Evolutionary conservation across 2,797 vertebrate genomes (phyloP).

Genomic region (Sciurus carolinensis): DNA sequence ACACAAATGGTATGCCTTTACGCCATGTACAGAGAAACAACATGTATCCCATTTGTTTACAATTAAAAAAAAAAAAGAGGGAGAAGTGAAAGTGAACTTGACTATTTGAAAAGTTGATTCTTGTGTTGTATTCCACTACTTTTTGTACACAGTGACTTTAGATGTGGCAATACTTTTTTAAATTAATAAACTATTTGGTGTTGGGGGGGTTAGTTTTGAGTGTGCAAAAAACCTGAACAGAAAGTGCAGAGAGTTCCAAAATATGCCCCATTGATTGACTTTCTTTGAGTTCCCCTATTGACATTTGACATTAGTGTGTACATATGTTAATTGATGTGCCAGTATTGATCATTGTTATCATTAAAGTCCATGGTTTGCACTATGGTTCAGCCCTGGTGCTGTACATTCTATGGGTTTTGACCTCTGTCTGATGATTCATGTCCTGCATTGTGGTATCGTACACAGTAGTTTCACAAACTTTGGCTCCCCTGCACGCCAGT

Average conservation of each 20-base stretch:
- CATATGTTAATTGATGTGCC: neutral
- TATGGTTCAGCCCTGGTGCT: neutral
- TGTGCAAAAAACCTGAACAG: neutral
- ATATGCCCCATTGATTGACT: fast-evolving
- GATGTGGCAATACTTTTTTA: neutral
- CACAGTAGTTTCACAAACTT: neutral
- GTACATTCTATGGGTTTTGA: neutral
- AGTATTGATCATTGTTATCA: neutral
- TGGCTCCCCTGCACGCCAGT: neutral
- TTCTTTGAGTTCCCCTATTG: neutral
- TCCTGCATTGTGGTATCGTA: neutral
- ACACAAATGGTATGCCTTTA: too few relatives aligned
- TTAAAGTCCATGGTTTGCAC: neutral
- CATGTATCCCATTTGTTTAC: too few relatives aligned
- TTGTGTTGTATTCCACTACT: neutral
- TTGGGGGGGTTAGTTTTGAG: neutral
- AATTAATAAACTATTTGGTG: neutral
- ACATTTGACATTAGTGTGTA: neutral
- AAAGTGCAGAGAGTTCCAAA: neutral
- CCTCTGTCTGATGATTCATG: neutral
- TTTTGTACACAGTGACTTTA: neutral
- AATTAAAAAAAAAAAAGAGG: neutral
- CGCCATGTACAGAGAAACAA: too few relatives aligned
- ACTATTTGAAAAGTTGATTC: neutral
- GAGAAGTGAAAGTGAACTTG: neutral